phyloP scores from a whole-genome alignment of 2,888 invertebrate species.

The Drosophila prolongata region DNA sequence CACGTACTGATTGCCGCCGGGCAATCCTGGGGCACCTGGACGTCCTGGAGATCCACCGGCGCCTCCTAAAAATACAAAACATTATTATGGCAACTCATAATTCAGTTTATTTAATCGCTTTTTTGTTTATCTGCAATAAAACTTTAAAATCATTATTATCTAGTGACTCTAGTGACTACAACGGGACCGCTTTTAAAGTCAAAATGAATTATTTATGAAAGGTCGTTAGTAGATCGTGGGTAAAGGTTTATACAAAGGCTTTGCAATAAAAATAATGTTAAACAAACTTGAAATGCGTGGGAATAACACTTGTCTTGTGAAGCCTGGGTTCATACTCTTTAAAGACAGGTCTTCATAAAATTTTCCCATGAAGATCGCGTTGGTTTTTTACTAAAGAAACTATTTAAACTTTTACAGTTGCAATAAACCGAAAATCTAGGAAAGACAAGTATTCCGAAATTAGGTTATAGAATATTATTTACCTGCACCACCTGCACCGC shows the following conservation, averaged over 20 bases:
- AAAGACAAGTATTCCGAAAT: too few species aligned
- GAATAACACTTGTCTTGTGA: not conserved
- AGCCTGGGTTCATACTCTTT: not conserved
- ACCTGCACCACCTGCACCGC: constrained; percentile 3
- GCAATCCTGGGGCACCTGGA: constrained; percentile 10
- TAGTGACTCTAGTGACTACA: not conserved
- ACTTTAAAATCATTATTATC: too few species aligned
- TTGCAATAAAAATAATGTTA: not conserved
- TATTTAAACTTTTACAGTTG: not conserved
- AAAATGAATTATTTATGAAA: not conserved
- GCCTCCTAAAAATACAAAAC: constrained; percentile 3
- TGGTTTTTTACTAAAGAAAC: not conserved
- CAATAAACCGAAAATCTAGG: not conserved
- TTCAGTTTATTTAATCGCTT: too few species aligned
- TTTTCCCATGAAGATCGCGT: constrained; percentile 1
- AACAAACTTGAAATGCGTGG: not conserved
- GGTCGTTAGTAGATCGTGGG: constrained; percentile 4
- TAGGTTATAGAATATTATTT: not conserved
- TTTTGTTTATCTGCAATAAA: not conserved
- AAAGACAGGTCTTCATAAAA: not conserved
- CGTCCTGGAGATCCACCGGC: constrained; percentile 14
- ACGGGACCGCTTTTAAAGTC: not conserved
- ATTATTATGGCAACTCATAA: not conserved
- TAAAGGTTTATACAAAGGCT: not conserved
- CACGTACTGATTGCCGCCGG: constrained; percentile 19